Evolutionary conservation across 2,113 vertebrate species (phyloP).

Genomic region (Physeter macrocephalus): DNA sequence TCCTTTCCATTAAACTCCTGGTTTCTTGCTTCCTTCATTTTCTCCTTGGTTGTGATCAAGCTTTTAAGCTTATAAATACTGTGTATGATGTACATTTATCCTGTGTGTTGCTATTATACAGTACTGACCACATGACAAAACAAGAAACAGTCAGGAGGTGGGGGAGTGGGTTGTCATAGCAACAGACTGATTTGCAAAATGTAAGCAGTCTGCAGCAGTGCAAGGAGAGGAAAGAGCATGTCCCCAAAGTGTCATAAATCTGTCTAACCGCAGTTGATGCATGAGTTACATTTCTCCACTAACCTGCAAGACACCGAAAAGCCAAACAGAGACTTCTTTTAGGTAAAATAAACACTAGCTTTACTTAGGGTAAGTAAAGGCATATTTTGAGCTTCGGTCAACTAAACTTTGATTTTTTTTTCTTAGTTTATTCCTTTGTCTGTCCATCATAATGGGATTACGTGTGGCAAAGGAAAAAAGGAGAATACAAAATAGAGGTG

Average conservation of each 20-base stretch:
- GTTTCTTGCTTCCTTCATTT: slow-evolving; percentile 75
- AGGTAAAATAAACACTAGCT: slow-evolving; percentile 83
- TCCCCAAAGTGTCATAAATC: slow-evolving; percentile 99
- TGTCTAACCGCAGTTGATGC: slow-evolving; percentile 94
- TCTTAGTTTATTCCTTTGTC: slow-evolving; percentile 89
- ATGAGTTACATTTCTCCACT: slow-evolving; percentile 94
- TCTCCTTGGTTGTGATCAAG: slow-evolving; percentile 76
- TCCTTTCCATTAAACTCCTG: slow-evolving; percentile 81
- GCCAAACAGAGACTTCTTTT: slow-evolving; percentile 85
- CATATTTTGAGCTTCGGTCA: slow-evolving; percentile 76
- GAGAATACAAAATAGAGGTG: slow-evolving; percentile 98
- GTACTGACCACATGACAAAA: slow-evolving; percentile 89
- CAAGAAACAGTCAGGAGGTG: slow-evolving; percentile 84
- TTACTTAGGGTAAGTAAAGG: slow-evolving; percentile 82
- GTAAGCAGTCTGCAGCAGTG: slow-evolving; percentile 95
- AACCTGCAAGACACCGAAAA: slow-evolving; percentile 88
- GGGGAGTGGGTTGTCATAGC: slow-evolving; percentile 90
- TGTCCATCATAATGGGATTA: slow-evolving; percentile 97
- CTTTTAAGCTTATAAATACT: slow-evolving; percentile 78
- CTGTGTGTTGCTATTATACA: slow-evolving; percentile 84
- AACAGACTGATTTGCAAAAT: slow-evolving; percentile 99
- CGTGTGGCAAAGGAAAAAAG: slow-evolving; percentile 93
- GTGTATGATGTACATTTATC: slow-evolving; percentile 73
- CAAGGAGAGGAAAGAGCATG: slow-evolving; percentile 94
- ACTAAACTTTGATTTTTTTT: slow-evolving; percentile 80